Base-by-base conservation (phyloP, 2,113 vertebrate genomes). In the Okapia johnstoni region DNA sequence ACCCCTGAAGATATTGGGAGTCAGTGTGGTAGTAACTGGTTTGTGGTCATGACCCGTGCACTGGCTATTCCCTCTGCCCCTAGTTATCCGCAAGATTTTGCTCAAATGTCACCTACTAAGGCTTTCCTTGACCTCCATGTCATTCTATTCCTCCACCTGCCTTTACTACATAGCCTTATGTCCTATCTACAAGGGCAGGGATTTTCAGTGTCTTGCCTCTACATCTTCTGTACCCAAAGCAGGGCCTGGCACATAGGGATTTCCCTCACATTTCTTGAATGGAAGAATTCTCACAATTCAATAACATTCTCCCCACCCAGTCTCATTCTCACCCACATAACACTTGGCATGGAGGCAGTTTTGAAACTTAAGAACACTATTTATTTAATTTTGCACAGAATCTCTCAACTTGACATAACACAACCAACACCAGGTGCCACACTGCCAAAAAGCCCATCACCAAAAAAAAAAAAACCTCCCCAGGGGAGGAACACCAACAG, bases 341-440 rank as follows among this genome's bases (percentile, higher is more conserved):
- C 86, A 94, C 55, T 90, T 60, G 33, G 81, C 54, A 89, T 0
- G 5, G 80, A 97, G 66, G 81, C 92, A 92, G 63, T 73, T 97
- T 92, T 66, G 66, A 97, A 98, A 94, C 23, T 33, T 52, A n/a
- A 96, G 84, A 95, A 94, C 83, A 58, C 30, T 40, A 86, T 97
- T 93, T 97, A 95, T 88, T 98, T 90, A 52, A 94, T 54, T 88
- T 88, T 94, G 23, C 55, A 85, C 86, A 96, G 30, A 93, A 95
- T 80, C 48, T 93, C 23, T 93, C 36, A 63, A 66, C 6, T 48
- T 61, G 40, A 95, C 66, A 66, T 40, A 61, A 94, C 16, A 90
- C 10, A 91, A 54, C 3, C 61, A 86, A 85, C 17, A 48, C 52
- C n/a, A 91, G 63, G 76, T 9, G 36, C 43, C 30, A 87, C 19